phyloP scores from a whole-genome alignment of 1,140 invertebrate species.

The Mactra quadrangularis region DNA sequence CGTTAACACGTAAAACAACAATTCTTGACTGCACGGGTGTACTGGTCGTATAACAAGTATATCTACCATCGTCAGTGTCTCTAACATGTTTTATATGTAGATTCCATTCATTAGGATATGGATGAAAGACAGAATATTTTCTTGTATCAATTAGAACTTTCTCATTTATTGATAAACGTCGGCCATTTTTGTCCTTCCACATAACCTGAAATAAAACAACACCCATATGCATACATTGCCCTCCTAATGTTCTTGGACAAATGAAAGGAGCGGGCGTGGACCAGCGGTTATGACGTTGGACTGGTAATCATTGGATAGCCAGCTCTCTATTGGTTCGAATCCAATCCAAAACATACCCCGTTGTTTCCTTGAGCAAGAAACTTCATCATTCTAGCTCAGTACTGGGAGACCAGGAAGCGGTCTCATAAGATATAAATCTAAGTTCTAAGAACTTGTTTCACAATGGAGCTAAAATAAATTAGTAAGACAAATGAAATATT shows the following conservation, averaged over 20 bases:
- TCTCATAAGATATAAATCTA: too few relatives aligned
- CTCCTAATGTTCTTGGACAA: background rate
- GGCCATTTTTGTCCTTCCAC: background rate
- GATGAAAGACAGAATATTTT: background rate
- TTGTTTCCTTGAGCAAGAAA: too few relatives aligned
- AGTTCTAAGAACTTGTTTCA: too few relatives aligned
- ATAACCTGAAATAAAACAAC: slow-evolving; percentile 20
- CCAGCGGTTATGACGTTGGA: too few relatives aligned
- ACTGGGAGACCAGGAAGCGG: too few relatives aligned
- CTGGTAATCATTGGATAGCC: too few relatives aligned
- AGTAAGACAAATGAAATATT: too few relatives aligned
- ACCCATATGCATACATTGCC: background rate
- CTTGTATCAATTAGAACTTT: background rate
- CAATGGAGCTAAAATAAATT: too few relatives aligned
- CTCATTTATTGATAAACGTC: slow-evolving; percentile 5
- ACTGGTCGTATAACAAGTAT: slow-evolving; percentile 10
- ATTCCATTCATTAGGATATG: slow-evolving; percentile 30
- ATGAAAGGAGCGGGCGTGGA: too few relatives aligned
- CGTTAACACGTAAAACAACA: slow-evolving; percentile 21
- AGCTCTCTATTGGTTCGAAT: too few relatives aligned
- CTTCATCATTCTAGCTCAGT: too few relatives aligned
- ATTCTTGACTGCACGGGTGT: slow-evolving; percentile 35
- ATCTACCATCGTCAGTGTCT: slow-evolving; percentile 7
- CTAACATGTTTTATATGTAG: background rate
- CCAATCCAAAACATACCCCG: too few relatives aligned